phyloP scores from a whole-genome alignment of 2,797 vertebrate genomes.

The Linurgus olivaceus region DNA sequence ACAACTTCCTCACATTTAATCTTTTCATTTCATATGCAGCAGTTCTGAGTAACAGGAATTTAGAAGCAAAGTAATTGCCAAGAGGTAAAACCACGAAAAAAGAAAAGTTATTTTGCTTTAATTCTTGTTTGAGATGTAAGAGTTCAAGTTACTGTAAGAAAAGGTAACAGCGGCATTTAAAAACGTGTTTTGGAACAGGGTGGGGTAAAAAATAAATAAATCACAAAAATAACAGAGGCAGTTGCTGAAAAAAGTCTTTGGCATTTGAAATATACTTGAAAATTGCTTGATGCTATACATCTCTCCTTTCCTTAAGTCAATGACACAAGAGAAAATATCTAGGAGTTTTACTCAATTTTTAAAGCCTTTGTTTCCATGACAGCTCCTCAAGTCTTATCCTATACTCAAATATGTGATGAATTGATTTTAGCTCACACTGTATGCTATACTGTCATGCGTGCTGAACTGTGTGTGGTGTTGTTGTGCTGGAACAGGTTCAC shows the following conservation, averaged over 20 bases:
- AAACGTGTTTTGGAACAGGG: not conserved
- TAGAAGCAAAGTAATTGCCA: not conserved
- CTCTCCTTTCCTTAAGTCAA: not conserved
- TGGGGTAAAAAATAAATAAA: not conserved
- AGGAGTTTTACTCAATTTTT: not conserved
- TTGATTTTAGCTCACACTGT: not conserved
- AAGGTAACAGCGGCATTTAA: not conserved
- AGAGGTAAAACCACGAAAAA: not conserved
- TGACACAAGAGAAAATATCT: not conserved
- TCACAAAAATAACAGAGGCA: not conserved
- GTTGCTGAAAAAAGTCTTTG: not conserved
- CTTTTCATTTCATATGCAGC: not conserved
- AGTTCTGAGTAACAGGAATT: not conserved
- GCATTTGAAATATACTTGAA: not conserved
- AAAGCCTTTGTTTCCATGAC: not conserved
- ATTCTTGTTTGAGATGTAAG: not conserved
- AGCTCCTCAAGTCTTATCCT: not conserved
- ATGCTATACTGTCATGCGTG: not conserved
- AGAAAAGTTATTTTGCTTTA: not conserved
- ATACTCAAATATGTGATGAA: not conserved
- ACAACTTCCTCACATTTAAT: not conserved
- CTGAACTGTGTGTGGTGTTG: not conserved
- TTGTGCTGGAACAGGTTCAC: not conserved
- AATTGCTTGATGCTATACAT: not conserved
- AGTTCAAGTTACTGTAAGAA: not conserved